phyloP scores from a whole-genome alignment of 1,140 invertebrate genomes.

The Amyelois transitella region DNA sequence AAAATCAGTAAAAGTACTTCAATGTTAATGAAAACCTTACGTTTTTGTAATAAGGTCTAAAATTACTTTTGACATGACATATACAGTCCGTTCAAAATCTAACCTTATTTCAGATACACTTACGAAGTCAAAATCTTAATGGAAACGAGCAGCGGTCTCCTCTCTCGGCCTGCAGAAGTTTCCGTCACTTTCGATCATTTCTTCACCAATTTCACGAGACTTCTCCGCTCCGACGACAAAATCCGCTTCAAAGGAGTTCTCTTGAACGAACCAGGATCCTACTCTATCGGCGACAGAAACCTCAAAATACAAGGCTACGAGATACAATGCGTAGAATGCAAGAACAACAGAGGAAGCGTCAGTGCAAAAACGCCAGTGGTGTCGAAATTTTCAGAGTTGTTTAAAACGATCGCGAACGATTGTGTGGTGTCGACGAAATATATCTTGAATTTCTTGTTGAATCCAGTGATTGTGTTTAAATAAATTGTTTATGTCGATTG shows the following conservation, averaged over 20 bases:
- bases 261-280: conserved; percentile 58
- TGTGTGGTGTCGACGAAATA: conserved; percentile 80
- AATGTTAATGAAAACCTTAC: too few species aligned
- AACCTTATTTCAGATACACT: conserved; percentile 72
- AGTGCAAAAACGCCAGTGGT: conserved; percentile 54
- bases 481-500: conserved; percentile 36
- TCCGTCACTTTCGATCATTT: conserved; percentile 76
- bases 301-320: conserved; percentile 78
- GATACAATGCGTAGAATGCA: conserved; percentile 80
- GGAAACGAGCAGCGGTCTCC: conserved; percentile 77
- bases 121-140: conserved; percentile 82
- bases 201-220: conserved; percentile 82
- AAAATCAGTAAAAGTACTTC: too few species aligned
- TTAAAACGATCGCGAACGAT: conserved; percentile 74
- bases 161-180: conserved; percentile 78
- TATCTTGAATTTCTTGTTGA: conserved; percentile 83
- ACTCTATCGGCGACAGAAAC: conserved; percentile 74
- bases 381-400: conserved; percentile 54
- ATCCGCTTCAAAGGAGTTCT: conserved; percentile 82
- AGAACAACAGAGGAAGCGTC: conserved; percentile 72
- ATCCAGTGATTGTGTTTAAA: conserved; percentile 84
- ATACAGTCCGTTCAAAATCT: too few species aligned
- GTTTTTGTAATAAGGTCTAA: too few species aligned
- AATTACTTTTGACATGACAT: too few species aligned
- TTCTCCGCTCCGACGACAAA: conserved; percentile 79